A percentile compares a stretch with the other conserved stretches of the same genome.
Evolutionary conservation across 2,113 vertebrate species (phyloP).

Genomic region (Chloropsis cyanopogon): DNA sequence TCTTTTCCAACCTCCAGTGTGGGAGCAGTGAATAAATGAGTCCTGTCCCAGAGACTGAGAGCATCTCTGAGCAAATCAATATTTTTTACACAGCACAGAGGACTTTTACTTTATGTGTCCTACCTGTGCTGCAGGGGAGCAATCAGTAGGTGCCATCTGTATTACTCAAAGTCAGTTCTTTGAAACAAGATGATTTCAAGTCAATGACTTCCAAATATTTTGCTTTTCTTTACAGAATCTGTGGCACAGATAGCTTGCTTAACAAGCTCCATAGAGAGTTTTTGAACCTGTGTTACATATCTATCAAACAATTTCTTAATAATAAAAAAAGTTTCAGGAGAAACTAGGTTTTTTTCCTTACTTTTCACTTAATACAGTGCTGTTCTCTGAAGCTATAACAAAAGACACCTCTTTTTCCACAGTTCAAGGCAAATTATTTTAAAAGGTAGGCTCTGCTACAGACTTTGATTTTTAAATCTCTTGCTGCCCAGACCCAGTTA

Average conservation of each 20-base stretch:
- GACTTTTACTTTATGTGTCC: not conserved
- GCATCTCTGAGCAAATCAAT: not conserved
- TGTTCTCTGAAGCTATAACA: not conserved
- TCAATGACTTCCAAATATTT: constrained; percentile 34
- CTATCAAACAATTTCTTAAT: not conserved
- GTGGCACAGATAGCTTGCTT: not conserved
- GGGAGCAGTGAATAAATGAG: not conserved
- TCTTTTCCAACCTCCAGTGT: not conserved
- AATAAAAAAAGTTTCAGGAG: not conserved
- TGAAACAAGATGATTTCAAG: not conserved
- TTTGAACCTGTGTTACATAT: not conserved
- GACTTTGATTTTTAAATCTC: not conserved
- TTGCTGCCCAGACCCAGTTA: not conserved
- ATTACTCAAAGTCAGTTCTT: not conserved
- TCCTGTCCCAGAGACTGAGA: not conserved
- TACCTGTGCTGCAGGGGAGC: not conserved
- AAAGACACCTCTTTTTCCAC: not conserved
- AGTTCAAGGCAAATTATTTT: not conserved
- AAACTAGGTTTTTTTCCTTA: not conserved
- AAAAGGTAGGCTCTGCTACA: not conserved
- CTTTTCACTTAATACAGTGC: not conserved
- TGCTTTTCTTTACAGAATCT: not conserved
- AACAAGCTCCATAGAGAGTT: constrained; percentile 14
- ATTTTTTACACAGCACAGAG: not conserved
- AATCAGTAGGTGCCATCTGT: not conserved